Evolutionary conservation across 2,113 vertebrate genomes (phyloP).

Genomic region (Xiphophorus hellerii): DNA sequence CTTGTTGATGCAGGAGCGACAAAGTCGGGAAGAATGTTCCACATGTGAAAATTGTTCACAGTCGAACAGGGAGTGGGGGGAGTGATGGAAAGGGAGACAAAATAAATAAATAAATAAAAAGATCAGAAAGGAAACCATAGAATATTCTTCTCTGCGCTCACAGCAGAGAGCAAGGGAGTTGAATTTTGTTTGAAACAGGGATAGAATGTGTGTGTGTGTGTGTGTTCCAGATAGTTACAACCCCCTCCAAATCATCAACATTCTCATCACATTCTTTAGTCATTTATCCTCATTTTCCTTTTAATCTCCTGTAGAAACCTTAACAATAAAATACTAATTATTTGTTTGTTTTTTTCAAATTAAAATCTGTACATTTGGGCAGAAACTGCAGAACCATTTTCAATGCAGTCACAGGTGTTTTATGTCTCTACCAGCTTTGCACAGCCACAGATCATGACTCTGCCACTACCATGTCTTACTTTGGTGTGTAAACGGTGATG

Average conservation of each 20-base stretch:
- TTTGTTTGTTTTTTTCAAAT: no score
- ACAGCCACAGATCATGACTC: background rate
- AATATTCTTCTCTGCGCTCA: slow-evolving; percentile 7
- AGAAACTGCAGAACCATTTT: background rate
- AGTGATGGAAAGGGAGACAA: background rate
- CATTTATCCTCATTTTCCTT: background rate
- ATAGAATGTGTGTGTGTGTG: slow-evolving; percentile 3
- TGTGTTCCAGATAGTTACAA: slow-evolving; percentile 1
- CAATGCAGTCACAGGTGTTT: background rate
- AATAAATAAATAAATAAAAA: background rate
- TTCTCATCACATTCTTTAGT: slow-evolving; percentile 4
- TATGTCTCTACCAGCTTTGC: background rate
- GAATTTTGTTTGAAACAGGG: slow-evolving; percentile 1
- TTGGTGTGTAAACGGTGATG: background rate
- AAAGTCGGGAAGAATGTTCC: slow-evolving; percentile 27
- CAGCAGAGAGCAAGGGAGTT: background rate
- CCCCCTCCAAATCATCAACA: background rate
- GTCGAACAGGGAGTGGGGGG: background rate
- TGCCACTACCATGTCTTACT: background rate
- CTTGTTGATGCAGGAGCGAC: slow-evolving; percentile 42
- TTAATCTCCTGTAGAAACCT: background rate
- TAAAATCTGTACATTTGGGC: no score
- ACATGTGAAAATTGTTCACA: slow-evolving; percentile 55
- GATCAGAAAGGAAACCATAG: slow-evolving; percentile 1
- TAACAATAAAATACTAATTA: no score